Evolutionary conservation across 2,888 invertebrate genomes (phyloP), one percentile per base, ranked within the genome.

Genomic region (Drosophila neotestacea): DNA sequence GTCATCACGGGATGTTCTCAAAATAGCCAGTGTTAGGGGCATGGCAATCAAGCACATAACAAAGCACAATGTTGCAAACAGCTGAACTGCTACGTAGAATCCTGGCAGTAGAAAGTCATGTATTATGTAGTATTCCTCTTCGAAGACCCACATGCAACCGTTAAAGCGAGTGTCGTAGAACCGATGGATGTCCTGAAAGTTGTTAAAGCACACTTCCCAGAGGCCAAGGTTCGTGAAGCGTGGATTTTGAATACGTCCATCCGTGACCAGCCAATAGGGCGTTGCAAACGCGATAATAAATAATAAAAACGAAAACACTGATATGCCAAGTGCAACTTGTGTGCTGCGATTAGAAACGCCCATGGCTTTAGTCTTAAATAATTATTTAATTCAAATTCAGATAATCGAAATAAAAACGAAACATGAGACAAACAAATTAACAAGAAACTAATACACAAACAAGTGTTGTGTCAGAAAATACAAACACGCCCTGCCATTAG

Each of bases 91-190:
- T 62, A 98, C 96, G 90, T 98, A 98, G 93, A 98, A 99, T 11
- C 96, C 95, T 58, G 98, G 98, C 81, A 98, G 93, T 4, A 99
- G 93, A 86, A 97, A 96, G 84, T 98, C 96, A 88, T 97, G 96
- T 78, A 99, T 97, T 66, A 98, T 98, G 90, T 98, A 97, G 92
- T 97, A 98, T 93, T 99, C 98, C 92, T 98, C 98, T 93, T 98
- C 97, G 90, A 98, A 98, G 69, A 99, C 96, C 98, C 98, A 99
- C 97, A 98, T 98, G 90, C 99, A 99, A 0, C 97, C 97, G 13
- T 94, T 94, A 87, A 97, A 97, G 58, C 94, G 94, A 5, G 95
- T 95, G 88, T 98, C 97, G 93, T 98, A 98, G 92, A 95, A 95
- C 77, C 96, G 95, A 80, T 96, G 96, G 4, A 96, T 95, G 91